Base-by-base conservation (phyloP, 2,113 vertebrate genomes). In the Pristiophorus japonicus region DNA sequence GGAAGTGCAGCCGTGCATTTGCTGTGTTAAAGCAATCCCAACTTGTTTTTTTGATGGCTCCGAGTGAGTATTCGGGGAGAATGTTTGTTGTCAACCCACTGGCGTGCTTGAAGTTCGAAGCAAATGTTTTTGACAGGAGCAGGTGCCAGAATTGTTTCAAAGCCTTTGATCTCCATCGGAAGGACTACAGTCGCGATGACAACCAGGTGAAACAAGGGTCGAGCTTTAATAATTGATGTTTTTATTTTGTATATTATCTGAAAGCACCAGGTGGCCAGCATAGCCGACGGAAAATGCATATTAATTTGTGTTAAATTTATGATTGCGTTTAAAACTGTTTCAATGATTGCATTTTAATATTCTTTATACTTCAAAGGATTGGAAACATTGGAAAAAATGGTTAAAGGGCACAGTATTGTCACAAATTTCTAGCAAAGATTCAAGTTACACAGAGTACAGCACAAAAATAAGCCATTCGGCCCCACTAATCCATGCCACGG, bases 111-210 rank as follows among this genome's bases (percentile, higher is more conserved):
- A 97, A 97, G 96, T 98, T 98, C 95, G 97, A 99, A 97, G 98
- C 98, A 96, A 98, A 98, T 96, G 91, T 98, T 96, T 98, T 98
- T 96, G 97, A 98, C 96, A 98, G 98, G 96, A 97, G 97, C 96
- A 97, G 97, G 96, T 98, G 98, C 97, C 98, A 98, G 91, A 98
- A 98, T 96, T 98, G 98, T 96, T 97, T 98, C 97, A 97, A 95
- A 97, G 96, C 96, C 97, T 97, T 96, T 70, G 24, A 73, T 47
- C 65, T 94, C 22, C 93, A 94, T 70, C 93, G 65, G 5, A 24
- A 63, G 42, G 88, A 92, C 55, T 20, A 7, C 88, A 14, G 38
- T 73, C 65, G 38, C 96, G 93, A 59, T 3, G 2, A 94, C 93
- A 1, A 94, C 95, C 97, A 98, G 97, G 98, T 98, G 96, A 97